Evolutionary conservation across 2,797 vertebrate genomes (phyloP).

Genomic region (Sarcoramphus papa): DNA sequence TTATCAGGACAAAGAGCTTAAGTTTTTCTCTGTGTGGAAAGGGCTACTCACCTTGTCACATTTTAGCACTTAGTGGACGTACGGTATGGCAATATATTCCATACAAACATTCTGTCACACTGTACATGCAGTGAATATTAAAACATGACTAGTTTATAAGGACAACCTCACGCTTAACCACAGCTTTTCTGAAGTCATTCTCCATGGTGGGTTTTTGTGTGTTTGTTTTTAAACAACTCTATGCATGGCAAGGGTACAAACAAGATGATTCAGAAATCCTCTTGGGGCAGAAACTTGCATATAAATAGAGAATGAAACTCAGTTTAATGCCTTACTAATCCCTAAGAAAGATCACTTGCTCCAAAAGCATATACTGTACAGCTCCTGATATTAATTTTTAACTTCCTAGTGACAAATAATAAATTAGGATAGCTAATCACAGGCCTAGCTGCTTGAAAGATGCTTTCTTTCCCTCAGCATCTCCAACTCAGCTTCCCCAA

Average conservation of each 20-base stretch:
- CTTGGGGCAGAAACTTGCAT: background rate
- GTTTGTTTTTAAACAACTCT: background rate
- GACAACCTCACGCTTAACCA: background rate
- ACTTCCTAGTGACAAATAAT: background rate
- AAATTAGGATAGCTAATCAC: background rate
- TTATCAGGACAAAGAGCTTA: background rate
- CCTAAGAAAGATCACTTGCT: background rate
- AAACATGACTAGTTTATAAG: background rate
- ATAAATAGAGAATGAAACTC: background rate
- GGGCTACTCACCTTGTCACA: background rate
- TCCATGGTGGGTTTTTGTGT: background rate
- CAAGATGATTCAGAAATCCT: background rate
- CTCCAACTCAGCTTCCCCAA: background rate
- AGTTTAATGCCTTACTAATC: background rate
- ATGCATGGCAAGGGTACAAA: background rate
- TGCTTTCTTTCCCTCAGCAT: background rate
- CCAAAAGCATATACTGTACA: background rate
- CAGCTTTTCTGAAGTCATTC: background rate
- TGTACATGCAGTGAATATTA: background rate
- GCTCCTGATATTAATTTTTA: background rate
- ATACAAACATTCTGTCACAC: background rate
- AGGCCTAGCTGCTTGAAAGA: background rate
- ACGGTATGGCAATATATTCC: background rate
- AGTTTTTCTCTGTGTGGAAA: background rate
- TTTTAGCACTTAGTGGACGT: background rate